Percentiles rank a stretch among this genome's conserved stretches.
Conservation (phyloP, 2,113 vertebrate genomes). For the Phoxinus phoxinus region DNA sequence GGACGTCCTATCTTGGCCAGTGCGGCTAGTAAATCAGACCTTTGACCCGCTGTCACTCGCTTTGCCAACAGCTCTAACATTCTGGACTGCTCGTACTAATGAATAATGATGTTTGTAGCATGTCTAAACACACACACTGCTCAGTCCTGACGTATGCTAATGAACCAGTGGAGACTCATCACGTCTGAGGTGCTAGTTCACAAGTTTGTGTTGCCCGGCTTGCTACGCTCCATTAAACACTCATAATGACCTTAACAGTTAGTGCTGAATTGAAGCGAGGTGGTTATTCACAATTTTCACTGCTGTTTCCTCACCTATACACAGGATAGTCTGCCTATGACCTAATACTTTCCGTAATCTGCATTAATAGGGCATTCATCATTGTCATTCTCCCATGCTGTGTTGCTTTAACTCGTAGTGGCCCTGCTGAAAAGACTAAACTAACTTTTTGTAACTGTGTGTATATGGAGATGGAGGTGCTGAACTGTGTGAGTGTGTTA, state of each 20-base stretch:
- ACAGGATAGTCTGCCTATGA: background rate
- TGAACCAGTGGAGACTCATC: slow-evolving; percentile 16
- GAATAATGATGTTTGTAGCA: slow-evolving; percentile 53
- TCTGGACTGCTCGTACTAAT: slow-evolving; percentile 24
- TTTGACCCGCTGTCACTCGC: slow-evolving; percentile 47
- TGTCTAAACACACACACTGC: slow-evolving; percentile 41
- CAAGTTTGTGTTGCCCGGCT: slow-evolving; percentile 46
- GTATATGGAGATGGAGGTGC: slow-evolving; percentile 49
- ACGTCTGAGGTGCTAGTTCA: slow-evolving; percentile 31
- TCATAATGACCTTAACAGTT: slow-evolving; percentile 42
- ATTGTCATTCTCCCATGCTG: slow-evolving; percentile 60
- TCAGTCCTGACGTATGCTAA: slow-evolving; percentile 32
- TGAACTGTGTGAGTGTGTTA: slow-evolving; percentile 55
- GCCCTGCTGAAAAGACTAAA: slow-evolving; percentile 67
- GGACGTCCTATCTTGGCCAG: slow-evolving; percentile 28
- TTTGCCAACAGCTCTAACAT: slow-evolving; percentile 35
- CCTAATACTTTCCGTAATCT: slow-evolving; percentile 58
- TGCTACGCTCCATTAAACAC: slow-evolving; percentile 44
- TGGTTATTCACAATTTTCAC: slow-evolving; percentile 43
- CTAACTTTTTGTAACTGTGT: slow-evolving; percentile 60
- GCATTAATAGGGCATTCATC: slow-evolving; percentile 66
- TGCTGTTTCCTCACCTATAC: slow-evolving; percentile 39
- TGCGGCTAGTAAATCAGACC: slow-evolving; percentile 49
- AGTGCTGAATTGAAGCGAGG: slow-evolving; percentile 13
- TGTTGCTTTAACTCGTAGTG: slow-evolving; percentile 60